phyloP scores from a whole-genome alignment of 2,888 invertebrate species.

The Mesopsocus fuscifrons region DNA sequence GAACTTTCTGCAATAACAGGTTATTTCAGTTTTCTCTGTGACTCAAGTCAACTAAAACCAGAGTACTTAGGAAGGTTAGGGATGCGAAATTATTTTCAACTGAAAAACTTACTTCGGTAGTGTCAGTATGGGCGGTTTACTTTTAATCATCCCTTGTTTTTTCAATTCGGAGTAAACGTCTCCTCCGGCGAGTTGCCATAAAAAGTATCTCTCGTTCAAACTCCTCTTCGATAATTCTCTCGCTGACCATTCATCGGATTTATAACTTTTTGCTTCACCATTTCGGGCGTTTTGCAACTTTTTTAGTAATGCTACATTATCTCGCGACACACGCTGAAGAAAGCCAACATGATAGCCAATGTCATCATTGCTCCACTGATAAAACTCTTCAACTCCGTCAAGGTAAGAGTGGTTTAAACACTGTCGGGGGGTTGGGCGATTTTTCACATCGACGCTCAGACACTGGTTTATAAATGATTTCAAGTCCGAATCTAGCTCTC shows the following conservation, averaged over 20 bases:
- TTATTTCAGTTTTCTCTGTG: no score
- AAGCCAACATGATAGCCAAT: neutral
- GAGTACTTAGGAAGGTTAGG: no score
- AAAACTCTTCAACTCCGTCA: conserved; percentile 21
- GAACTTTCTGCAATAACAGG: no score
- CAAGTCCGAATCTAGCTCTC: conserved; percentile 33
- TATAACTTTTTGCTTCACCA: neutral
- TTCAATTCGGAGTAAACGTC: conserved; percentile 80
- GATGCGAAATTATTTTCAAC: no score
- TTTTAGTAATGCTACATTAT: neutral
- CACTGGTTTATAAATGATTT: conserved; percentile 48
- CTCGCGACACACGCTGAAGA: neutral
- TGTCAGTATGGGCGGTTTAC: conserved; percentile 61
- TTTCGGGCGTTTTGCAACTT: neutral
- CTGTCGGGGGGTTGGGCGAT: conserved; percentile 38
- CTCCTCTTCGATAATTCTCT: conserved; percentile 28
- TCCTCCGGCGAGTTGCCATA: conserved; percentile 93
- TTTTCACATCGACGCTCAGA: conserved; percentile 42
- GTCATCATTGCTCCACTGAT: neutral
- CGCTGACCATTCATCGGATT: conserved; percentile 10
- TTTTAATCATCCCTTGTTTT: conserved; percentile 76
- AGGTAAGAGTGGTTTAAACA: conserved; percentile 36
- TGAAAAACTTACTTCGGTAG: conserved; percentile 57
- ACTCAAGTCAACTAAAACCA: no score
- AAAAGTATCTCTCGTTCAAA: conserved; percentile 71